phyloP scores from a whole-genome alignment of 2,113 vertebrate species.

The Gallinago undulata region DNA sequence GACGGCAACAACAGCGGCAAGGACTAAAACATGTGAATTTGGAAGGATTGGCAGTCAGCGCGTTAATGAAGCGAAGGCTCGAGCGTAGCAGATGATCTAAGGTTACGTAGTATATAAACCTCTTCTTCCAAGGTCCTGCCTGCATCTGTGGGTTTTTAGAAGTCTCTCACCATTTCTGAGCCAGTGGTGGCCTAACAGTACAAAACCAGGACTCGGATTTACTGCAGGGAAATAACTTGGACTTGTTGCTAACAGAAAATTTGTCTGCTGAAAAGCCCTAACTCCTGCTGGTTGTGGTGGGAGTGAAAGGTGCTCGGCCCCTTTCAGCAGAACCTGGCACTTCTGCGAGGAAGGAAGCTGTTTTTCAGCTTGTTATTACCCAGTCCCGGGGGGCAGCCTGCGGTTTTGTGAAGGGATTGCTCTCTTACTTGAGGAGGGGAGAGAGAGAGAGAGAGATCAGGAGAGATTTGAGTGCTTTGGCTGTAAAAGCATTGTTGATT shows the following conservation, averaged over 20 bases:
- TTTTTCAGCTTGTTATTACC: background rate
- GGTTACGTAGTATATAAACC: background rate
- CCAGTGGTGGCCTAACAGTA: background rate
- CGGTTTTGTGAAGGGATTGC: background rate
- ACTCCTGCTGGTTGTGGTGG: background rate
- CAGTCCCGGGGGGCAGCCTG: background rate
- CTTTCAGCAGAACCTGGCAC: background rate
- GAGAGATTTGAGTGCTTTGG: constrained; percentile 36
- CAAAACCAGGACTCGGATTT: background rate
- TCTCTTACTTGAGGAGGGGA: background rate
- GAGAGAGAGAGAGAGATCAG: background rate
- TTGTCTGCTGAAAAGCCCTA: background rate
- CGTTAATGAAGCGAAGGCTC: background rate
- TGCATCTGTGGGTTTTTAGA: background rate
- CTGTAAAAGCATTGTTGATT: constrained; percentile 47
- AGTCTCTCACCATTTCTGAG: constrained; percentile 25
- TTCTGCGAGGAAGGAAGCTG: constrained; percentile 10
- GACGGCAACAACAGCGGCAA: background rate
- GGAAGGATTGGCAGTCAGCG: background rate
- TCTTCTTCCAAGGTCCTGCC: background rate
- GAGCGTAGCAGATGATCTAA: background rate
- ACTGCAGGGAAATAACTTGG: constrained; percentile 11
- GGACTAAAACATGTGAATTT: background rate
- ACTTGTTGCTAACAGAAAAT: background rate
- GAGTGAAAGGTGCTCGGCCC: background rate